phyloP scores from a whole-genome alignment of 2,888 invertebrate genomes.

The Dasypogon diadema region DNA sequence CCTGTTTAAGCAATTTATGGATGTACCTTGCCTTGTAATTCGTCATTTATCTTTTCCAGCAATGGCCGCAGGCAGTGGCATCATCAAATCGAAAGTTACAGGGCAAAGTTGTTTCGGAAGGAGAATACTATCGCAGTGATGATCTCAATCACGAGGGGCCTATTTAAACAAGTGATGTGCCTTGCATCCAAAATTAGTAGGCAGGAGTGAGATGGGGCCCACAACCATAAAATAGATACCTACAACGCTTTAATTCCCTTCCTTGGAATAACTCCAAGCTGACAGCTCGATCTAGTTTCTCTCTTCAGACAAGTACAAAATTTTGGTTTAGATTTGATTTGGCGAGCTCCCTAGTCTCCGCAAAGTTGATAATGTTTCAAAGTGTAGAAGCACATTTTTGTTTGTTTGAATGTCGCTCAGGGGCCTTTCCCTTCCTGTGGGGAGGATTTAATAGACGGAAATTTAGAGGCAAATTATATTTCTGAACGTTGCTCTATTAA shows the following conservation, averaged over 20 bases:
- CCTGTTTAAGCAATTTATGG: constrained; percentile 15
- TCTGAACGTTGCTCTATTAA: neutral
- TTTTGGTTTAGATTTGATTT: constrained; percentile 26
- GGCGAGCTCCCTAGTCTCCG: neutral
- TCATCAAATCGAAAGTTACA: constrained; percentile 43
- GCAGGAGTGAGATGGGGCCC: neutral
- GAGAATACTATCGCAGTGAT: constrained; percentile 42
- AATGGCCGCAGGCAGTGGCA: constrained; percentile 35
- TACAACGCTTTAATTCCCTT: constrained; percentile 18
- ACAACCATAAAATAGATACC: constrained; percentile 23
- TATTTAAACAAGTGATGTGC: constrained; percentile 43
- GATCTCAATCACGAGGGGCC: constrained; percentile 47
- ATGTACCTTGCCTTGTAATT: constrained; percentile 33
- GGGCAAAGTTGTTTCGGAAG: constrained; percentile 16
- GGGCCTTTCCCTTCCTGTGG: constrained; percentile 10
- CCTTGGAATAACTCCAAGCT: constrained; percentile 5
- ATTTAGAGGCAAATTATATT: neutral
- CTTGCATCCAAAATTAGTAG: constrained; percentile 32
- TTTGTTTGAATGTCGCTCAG: constrained; percentile 1
- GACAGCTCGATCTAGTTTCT: constrained; percentile 24
- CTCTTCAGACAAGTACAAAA: constrained; percentile 8
- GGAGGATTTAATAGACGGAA: neutral
- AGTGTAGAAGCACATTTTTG: neutral
- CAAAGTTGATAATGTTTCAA: constrained; percentile 12
- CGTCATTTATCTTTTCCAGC: constrained; percentile 42